Base-by-base conservation (phyloP, 2,888 invertebrate species). In the Baronia brevicornis region DNA sequence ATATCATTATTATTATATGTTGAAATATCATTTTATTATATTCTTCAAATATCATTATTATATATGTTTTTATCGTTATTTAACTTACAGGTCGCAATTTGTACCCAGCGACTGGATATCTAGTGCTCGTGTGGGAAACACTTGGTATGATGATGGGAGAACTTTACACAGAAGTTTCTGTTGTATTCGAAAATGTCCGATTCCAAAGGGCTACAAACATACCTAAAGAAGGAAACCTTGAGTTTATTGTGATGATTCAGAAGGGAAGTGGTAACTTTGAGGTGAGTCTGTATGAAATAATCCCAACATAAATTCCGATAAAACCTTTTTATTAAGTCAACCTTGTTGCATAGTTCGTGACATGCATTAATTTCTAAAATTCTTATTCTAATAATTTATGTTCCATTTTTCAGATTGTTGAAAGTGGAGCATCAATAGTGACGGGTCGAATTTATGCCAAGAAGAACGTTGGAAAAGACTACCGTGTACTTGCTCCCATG, bases 191-290 rank as follows among this genome's bases (percentile, higher is more conserved):
- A 61, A 90, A 97, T 67, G 88, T 96, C 5, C 87, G 89, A 22
- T 95, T 97, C 61, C 87, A 92, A 46, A 86, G 94, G 49, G 95
- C 96, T 3, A 95, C 95, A 1, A 90, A 91, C 45, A 85, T 97
- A 34, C 88, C 91, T 0, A 87, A 88, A 41, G 89, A 90, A 22
- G 90, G 88, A 24, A 82, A 69, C 27, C 50, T 90, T 14, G 87
- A 88, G 40, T 84, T 91, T 36, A 88, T 87, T 24, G 78, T 91
- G 1, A 90, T 90, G 88, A 86, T 91, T 25, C 90, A 91, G 48
- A 90, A 89, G 48, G 90, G 90, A 55, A 88, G 88, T 29, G 90
- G 90, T 0, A 84, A 86, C 45, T 90, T 90, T 59, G 90, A 90
- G 77, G 89, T 88, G 15, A 54, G 48, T 41, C n/a, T n/a, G n/a